A percentile compares a stretch with the other conserved stretches of the same genome.
Evolutionary conservation across 1,140 invertebrate genomes (phyloP).

Genomic region (Cherax quadricarinatus): DNA sequence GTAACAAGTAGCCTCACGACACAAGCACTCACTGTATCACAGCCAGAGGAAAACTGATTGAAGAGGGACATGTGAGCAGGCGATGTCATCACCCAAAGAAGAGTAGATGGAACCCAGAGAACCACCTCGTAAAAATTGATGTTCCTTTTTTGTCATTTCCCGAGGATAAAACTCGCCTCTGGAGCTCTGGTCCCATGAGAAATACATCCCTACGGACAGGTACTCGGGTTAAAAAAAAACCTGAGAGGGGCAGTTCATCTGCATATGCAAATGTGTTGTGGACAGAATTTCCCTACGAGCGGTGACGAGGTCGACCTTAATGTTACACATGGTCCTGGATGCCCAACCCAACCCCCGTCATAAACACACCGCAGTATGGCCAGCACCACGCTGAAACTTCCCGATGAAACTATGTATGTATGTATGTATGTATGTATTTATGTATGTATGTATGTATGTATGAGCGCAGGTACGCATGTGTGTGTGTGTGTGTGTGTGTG

Average conservation of each 20-base stretch:
- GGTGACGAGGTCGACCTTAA: not conserved
- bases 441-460: constrained; percentile 26
- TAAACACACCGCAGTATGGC: constrained; percentile 28
- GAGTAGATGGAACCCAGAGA: not conserved
- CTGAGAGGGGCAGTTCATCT: constrained; percentile 36
- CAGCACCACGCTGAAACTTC: not conserved
- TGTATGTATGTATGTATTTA: constrained; percentile 18
- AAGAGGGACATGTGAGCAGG: not conserved
- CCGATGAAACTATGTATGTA: constrained; percentile 16
- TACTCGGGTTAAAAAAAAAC: constrained; percentile 34
- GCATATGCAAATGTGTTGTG: constrained; percentile 41
- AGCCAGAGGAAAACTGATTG: constrained; percentile 31
- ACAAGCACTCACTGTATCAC: constrained; percentile 24
- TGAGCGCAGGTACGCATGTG: constrained; percentile 14
- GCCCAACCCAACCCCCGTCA: not conserved
- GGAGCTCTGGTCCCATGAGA: constrained; percentile 15
- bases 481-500: not conserved
- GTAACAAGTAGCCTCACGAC: not conserved
- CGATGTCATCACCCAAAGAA: constrained; percentile 3
- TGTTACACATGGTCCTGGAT: not conserved
- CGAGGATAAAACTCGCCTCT: constrained; percentile 13
- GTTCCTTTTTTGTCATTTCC: constrained; percentile 41
- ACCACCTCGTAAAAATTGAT: constrained; percentile 39
- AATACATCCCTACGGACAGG: constrained; percentile 32
- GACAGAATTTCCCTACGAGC: constrained; percentile 17